These are phyloP conservation scores for Orbicella faveolata DNA, from an alignment of 64 coral and sea anemone species.

Conservation along the genomic window DNA sequence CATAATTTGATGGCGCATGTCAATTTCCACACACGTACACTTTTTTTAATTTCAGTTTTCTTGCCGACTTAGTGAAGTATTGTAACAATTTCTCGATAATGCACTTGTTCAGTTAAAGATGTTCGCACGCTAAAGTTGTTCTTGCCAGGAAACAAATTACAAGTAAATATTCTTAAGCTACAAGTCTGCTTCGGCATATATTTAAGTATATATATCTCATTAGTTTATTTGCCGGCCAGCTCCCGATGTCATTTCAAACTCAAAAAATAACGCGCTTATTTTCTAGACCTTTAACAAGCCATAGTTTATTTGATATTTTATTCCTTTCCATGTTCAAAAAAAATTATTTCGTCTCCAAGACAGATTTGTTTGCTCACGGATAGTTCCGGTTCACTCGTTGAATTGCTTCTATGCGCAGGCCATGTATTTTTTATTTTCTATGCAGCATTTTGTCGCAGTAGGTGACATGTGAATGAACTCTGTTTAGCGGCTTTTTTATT, in stretches of 20 bases:
- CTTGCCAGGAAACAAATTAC: neutral
- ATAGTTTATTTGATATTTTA: neutral
- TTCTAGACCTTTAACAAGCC: neutral
- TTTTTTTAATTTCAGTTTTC: neutral
- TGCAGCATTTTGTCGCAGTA: conserved; percentile 27
- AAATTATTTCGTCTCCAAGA: neutral
- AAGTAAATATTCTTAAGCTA: neutral
- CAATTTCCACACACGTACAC: neutral
- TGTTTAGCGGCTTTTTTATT: conserved; percentile 33
- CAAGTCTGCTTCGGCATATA: neutral
- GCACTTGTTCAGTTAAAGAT: neutral
- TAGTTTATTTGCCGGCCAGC: neutral
- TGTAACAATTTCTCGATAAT: too few species aligned
- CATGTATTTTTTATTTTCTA: neutral
- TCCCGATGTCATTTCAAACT: neutral
- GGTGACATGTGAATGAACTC: conserved; percentile 40
- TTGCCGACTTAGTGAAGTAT: too few species aligned
- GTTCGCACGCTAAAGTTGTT: neutral
- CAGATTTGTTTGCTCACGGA: neutral
- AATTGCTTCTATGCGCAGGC: neutral
- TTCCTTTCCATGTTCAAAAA: neutral
- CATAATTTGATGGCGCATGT: neutral
- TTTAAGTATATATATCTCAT: neutral
- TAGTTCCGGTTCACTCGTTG: neutral
- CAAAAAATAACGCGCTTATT: neutral